Evolutionary conservation across 2,113 vertebrate species (phyloP).

Genomic region (Mixornis gularis): DNA sequence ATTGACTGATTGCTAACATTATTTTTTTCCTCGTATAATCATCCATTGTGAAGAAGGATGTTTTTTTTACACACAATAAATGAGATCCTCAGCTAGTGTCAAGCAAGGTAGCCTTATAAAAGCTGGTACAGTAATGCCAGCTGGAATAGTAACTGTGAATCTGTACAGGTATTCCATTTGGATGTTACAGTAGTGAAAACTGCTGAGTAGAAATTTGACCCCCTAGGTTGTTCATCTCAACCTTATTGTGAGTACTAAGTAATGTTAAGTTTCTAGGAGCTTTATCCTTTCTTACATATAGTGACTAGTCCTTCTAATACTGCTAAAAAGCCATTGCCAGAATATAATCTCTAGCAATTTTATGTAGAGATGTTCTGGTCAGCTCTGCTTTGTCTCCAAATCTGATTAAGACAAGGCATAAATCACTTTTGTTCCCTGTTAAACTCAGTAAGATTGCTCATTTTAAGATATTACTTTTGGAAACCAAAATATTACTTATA

Average conservation of each 20-base stretch:
- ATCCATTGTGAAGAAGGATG: background rate
- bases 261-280: background rate
- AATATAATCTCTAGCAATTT: background rate
- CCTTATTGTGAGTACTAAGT: background rate
- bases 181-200: background rate
- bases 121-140: background rate
- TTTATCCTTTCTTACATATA: background rate
- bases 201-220: background rate
- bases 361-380: background rate
- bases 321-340: background rate
- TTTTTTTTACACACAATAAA: background rate
- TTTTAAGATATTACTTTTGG: background rate
- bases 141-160: background rate
- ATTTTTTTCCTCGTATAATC: background rate
- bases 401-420: background rate
- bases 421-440: background rate
- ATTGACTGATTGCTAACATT: background rate
- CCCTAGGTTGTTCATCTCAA: background rate
- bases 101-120: background rate
- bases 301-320: background rate
- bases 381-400: background rate
- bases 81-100: background rate
- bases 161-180: background rate
- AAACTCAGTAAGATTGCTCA: background rate
- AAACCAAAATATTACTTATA: background rate